Evolutionary conservation across 2,888 invertebrate species (phyloP).

Genomic region (Pammene aurita): DNA sequence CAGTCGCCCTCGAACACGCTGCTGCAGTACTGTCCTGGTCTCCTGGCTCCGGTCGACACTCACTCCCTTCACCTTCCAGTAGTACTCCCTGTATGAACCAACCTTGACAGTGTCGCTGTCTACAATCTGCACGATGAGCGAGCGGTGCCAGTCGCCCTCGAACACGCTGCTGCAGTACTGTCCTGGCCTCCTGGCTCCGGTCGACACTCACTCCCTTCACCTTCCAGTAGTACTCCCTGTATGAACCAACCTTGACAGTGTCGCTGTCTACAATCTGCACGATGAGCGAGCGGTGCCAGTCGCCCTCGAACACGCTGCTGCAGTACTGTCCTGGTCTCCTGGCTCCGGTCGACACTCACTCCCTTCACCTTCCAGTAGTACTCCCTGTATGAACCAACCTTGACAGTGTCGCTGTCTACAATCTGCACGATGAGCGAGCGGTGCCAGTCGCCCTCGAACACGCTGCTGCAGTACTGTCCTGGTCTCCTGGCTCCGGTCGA

Average conservation of each 20-base stretch:
- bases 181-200: slow-evolving; percentile 69
- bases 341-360: slow-evolving; percentile 62
- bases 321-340: slow-evolving; percentile 77
- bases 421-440: slow-evolving; percentile 75
- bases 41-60: slow-evolving; percentile 62
- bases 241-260: slow-evolving; percentile 70
- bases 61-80: slow-evolving; percentile 59
- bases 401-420: slow-evolving; percentile 70
- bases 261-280: slow-evolving; percentile 69
- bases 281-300: slow-evolving; percentile 81
- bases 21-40: slow-evolving; percentile 77
- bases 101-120: slow-evolving; percentile 76
- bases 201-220: slow-evolving; percentile 59
- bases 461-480: slow-evolving; percentile 76
- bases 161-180: slow-evolving; percentile 76
- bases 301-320: slow-evolving; percentile 67
- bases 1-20: slow-evolving; percentile 74
- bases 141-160: slow-evolving; percentile 80
- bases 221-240: slow-evolving; percentile 62
- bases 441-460: slow-evolving; percentile 79
- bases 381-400: slow-evolving; percentile 62
- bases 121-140: slow-evolving; percentile 73
- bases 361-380: slow-evolving; percentile 63
- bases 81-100: slow-evolving; percentile 60
- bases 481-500: slow-evolving; percentile 65